Evolutionary conservation across 2,113 vertebrate genomes (phyloP).

Genomic region (Thamnaconus septentrionalis): DNA sequence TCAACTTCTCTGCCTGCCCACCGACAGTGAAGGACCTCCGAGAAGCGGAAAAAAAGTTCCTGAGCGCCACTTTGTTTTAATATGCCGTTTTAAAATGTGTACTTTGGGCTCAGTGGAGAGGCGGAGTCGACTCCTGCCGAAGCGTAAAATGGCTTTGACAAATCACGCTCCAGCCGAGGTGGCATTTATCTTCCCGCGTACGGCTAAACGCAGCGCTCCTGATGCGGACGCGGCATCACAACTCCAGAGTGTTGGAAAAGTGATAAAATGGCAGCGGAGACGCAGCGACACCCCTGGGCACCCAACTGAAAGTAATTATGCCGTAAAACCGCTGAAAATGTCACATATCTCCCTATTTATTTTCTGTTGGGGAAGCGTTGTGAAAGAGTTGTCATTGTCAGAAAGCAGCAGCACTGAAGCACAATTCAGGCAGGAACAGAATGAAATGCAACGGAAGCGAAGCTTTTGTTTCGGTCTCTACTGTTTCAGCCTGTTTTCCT

Average conservation of each 20-base stretch:
- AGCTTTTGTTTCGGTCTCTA: too few relatives aligned
- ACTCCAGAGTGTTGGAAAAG: constrained; percentile 28
- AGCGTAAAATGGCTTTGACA: constrained; percentile 31
- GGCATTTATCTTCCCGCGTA: constrained; percentile 22
- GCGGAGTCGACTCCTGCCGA: constrained; percentile 4
- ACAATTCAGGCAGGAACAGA: constrained; percentile 10
- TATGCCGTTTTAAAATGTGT: constrained; percentile 1
- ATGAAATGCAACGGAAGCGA: constrained; percentile 10
- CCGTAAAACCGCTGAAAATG: constrained; percentile 36
- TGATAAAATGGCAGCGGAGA: constrained; percentile 42
- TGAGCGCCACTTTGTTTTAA: too few relatives aligned
- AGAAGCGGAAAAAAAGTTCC: neutral
- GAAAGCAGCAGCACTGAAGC: neutral
- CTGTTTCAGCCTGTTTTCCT: too few relatives aligned
- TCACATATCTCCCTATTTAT: constrained; percentile 48
- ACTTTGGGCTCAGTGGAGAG: constrained; percentile 19
- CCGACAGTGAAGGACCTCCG: neutral
- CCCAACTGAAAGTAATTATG: constrained; percentile 47
- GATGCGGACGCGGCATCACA: constrained; percentile 40
- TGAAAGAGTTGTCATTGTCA: constrained; percentile 23
- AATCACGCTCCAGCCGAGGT: constrained; percentile 27
- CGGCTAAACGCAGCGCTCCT: constrained; percentile 23
- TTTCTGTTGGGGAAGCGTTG: constrained; percentile 27
- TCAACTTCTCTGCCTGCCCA: neutral
- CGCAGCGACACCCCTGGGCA: constrained; percentile 2